Evolutionary conservation across 2,113 vertebrate species (phyloP), one percentile per base, ranked within the genome.

Genomic region (Callipepla californica): DNA sequence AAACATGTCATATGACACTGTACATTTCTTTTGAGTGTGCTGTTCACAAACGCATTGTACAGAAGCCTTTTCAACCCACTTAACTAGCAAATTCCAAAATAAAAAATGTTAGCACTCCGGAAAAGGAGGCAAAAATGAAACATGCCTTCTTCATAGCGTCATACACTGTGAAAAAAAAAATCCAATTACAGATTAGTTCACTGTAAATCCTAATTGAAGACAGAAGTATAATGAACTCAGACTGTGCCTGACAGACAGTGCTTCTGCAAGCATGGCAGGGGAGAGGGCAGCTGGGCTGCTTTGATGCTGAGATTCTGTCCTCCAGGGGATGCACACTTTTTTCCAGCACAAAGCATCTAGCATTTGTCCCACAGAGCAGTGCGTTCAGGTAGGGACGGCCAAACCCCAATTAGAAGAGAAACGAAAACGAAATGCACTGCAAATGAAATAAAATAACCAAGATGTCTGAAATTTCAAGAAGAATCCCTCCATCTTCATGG

Each of bases 311-410:
- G 3, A 23, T 32, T 20, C 26, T 84, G 22, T 23, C 21, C 19
- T 51, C 48, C 32, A 38, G 47, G 6, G 16, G 34, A 68, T 7
- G 19, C 57, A 61, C 30, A 55, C 45, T 61, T 21, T 55, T 34
- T 59, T 67, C n/a, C 4, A 36, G n/a, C 76, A 62, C 40, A 1
- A 10, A 45, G 20, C 63, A 76, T 34, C 17, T 8, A 0, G 0
- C 8, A 4, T 28, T 42, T 38, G 12, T 6, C 53, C 2, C 32
- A 34, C 57, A 19, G 69, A 47, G n/a, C 9, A 1, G 12, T 3
- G 25, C 4, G 25, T 25, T n/a, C 38, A 44, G 32, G 32, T 22
- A 34, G 17, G 57, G n/a, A 59, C 5, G 28, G 50, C 50, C 62
- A 45, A 68, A 19, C 34, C 26, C 28, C 36, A 75, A 23, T 20